Evolutionary conservation across 2,888 invertebrate genomes (phyloP), one percentile per base, ranked within the genome.

Genomic region (Ecdyonurus torrentis): DNA sequence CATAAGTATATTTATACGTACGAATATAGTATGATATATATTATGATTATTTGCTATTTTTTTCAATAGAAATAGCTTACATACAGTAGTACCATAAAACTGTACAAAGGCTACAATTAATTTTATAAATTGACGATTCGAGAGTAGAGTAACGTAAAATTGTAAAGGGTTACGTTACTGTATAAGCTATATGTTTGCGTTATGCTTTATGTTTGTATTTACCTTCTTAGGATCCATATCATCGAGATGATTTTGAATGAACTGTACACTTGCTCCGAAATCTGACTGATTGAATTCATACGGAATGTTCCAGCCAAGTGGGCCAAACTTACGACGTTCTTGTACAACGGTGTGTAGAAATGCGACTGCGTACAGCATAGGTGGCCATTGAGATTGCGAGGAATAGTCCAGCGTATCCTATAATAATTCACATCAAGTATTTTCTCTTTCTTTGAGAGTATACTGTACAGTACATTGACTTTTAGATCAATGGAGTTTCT

Each of bases 201-300:
- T n/a, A n/a, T n/a, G n/a, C n/a, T 50, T 18, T 50, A 10, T 50
- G 18, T 50, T 50, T n/a, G n/a, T 50, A 7, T 65, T 63, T 67
- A 80, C 80, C 73, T 93, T 93, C 72, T 95, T 96, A 0, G 93
- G 91, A 74, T 97, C 96, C 80, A 96, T 90, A 73, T 96, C 96
- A 72, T 97, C 97, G 64, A 97, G 78, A 76, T 97, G 96, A 74
- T 96, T 96, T 74, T 96, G 96, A 64, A 97, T 83, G 73, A 97
- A 97, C 74, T 95, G 95, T 1, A 96, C 90, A 65, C 95, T 90
- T 1, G 96, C 93, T 1, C 91, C 90, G 72, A 95, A 95, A 74
- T 97, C 97, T 0, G 96, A 91, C 77, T 96, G 95, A 77, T 93
- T 93, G 74, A 97, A 97, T 75, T 97, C 96, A 70, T 97, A 97